Percentiles rank a stretch among this genome's conserved stretches.
These are phyloP conservation scores for Lordiphosa collinella DNA, from an alignment of 1,140 invertebrate species.

Conservation along the genomic window DNA sequence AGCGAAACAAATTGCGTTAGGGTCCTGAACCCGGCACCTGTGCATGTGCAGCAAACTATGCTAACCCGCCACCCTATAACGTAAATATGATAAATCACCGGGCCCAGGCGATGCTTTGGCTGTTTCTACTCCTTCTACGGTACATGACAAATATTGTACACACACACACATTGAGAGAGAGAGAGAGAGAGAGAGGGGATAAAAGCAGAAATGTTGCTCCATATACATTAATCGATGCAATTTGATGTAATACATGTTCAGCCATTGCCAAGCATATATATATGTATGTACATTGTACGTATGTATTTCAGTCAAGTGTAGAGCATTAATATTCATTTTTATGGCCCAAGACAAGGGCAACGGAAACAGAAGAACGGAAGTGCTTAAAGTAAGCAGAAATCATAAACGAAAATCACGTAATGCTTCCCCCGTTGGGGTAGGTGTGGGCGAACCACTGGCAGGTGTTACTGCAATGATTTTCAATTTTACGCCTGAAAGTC, in stretches of 20 bases:
- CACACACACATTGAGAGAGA: background rate
- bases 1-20: constrained; percentile 72
- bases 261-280: constrained; percentile 25
- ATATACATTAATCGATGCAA: constrained; percentile 72
- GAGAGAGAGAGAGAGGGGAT: no score
- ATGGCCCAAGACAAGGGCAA: constrained; percentile 60
- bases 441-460: constrained; percentile 26
- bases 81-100: constrained; percentile 75
- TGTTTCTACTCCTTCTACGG: constrained; percentile 19
- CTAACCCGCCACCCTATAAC: constrained; percentile 19
- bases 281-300: constrained; percentile 51
- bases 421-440: constrained; percentile 15
- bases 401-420: constrained; percentile 77
- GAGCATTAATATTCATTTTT: constrained; percentile 74
- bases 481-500: constrained; percentile 75
- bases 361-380: constrained; percentile 49
- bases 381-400: constrained; percentile 74
- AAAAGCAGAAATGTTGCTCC: constrained; percentile 26
- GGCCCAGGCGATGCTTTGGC: constrained; percentile 18
- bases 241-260: constrained; percentile 55
- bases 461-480: constrained; percentile 77
- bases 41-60: constrained; percentile 17
- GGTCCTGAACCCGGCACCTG: constrained; percentile 70
- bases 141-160: constrained; percentile 65
- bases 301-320: constrained; percentile 53